These are phyloP conservation scores for Eolophus roseicapilla DNA, from an alignment of 2,113 vertebrate genomes.

Conservation along the genomic window DNA sequence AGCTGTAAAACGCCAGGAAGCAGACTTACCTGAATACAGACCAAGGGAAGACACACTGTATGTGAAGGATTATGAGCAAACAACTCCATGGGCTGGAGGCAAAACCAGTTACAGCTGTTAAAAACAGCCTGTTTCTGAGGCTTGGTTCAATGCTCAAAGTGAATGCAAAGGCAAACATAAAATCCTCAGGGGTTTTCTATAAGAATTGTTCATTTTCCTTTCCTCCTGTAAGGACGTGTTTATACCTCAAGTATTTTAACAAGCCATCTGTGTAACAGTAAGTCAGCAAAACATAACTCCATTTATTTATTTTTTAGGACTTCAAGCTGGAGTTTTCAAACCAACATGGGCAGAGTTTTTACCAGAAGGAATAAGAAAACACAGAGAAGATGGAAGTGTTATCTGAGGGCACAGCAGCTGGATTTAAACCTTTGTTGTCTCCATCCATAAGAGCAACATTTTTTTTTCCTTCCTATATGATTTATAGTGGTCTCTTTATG, in stretches of 20 bases:
- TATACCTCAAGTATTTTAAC: background rate
- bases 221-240: background rate
- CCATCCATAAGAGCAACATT: background rate
- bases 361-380: background rate
- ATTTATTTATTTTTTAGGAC: background rate
- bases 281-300: background rate
- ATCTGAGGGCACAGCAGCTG: background rate
- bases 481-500: background rate
- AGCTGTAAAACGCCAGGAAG: background rate
- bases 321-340: background rate
- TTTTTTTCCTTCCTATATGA: background rate
- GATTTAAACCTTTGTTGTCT: background rate
- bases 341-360: background rate
- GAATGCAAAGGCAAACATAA: background rate
- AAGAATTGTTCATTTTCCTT: background rate
- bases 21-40: background rate
- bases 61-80: background rate
- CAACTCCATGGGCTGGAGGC: background rate
- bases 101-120: fast-evolving
- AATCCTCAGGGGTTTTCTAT: background rate
- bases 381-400: background rate
- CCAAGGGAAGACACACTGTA: background rate
- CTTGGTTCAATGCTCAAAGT: background rate
- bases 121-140: background rate
- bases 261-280: background rate